Evolutionary conservation across 2,888 invertebrate species (phyloP), one percentile per base, ranked within the genome.

Genomic region (Polyommatus iphigenia): DNA sequence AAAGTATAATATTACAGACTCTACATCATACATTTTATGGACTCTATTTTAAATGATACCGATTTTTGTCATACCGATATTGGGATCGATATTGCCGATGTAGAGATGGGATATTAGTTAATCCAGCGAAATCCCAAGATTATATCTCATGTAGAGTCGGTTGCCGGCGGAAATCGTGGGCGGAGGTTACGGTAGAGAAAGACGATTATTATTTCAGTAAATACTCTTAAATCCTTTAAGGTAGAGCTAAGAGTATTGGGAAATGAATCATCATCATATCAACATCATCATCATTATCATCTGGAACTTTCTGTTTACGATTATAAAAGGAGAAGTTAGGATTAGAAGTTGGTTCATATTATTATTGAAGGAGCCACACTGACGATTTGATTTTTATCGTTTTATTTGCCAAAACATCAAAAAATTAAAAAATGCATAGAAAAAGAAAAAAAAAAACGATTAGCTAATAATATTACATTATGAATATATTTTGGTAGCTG

Each of bases 151-250:
- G n/a, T 15, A 41, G 20, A 41, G 73, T 73, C 73, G 46, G 73
- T 20, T 18, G 46, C 46, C 73, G 73, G 73, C 73, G 73, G 73
- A 73, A 73, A 20, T 20, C 20, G 73, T 73, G 46, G 73, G 73
- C 13, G 73, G 73, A 50, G 73, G 73, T 41, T 46, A 24, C 24
- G 73, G 73, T 73, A 41, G 41, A 41, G 73, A 20, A 41, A 67
- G 67, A 67, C 29, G 67, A 67, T 67, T 67, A 67, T 67, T 67
- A 67, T 67, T 67, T 67, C 29, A 67, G 67, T 67, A 67, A 67
- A 67, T 29, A 67, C 67, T 67, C 67, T 29, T 18, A 15, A 32
- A 67, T 67, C 67, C 67, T 67, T 67, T 67, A 29, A 67, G 67
- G 67, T 67, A 67, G 67, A 29, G 29, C 67, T 67, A 67, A 29